Percentiles rank a stretch among this genome's conserved stretches.
phyloP scores from a whole-genome alignment of 2,797 vertebrate species.

The Anguilla pacifica region DNA sequence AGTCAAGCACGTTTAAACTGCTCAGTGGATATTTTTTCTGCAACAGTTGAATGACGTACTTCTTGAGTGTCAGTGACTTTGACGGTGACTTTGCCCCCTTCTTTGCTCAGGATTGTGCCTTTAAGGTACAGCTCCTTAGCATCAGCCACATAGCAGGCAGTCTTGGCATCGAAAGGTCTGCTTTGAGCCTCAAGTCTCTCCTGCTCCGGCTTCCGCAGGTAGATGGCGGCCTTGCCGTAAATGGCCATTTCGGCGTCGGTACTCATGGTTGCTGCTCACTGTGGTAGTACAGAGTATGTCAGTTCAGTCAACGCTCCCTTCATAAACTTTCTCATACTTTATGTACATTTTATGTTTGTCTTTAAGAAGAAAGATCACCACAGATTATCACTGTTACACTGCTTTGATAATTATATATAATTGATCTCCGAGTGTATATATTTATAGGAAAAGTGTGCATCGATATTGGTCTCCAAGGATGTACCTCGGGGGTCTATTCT shows the following conservation, averaged over 20 bases:
- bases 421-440: no score
- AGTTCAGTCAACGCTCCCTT: not conserved
- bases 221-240: slow-evolving; percentile 68
- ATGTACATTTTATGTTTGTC: not conserved
- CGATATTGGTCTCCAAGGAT: no score
- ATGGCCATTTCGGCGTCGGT: slow-evolving; percentile 66
- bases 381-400: no score
- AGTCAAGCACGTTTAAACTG: not conserved
- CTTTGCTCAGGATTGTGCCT: slow-evolving; percentile 69
- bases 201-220: slow-evolving; percentile 74
- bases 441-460: no score
- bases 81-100: slow-evolving; percentile 75
- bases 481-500: no score
- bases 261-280: slow-evolving; percentile 62
- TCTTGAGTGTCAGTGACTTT: slow-evolving; percentile 56
- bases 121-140: slow-evolving; percentile 74
- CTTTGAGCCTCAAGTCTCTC: slow-evolving; percentile 76
- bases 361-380: not conserved
- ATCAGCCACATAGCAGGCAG: slow-evolving; percentile 61
- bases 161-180: slow-evolving; percentile 74
- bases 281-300: not conserved
- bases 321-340: not conserved
- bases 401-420: no score
- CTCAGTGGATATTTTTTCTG: not conserved
- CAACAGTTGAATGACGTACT: not conserved